Conservation (phyloP, 2,113 vertebrate species). For the Dicaeum eximium region DNA sequence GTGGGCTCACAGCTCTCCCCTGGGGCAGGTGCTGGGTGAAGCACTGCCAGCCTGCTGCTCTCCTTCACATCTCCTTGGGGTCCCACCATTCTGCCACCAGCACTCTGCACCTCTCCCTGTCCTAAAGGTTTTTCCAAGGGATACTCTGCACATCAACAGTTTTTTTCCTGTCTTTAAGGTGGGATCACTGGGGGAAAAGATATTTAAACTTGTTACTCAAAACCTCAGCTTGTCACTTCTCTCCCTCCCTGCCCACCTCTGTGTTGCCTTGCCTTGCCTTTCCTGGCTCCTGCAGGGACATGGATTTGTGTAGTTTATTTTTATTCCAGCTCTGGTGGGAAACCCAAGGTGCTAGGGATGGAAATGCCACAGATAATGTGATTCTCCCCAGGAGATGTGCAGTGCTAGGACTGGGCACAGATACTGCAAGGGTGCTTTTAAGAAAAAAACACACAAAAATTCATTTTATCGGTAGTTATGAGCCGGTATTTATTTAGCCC, state of each 20-base stretch:
- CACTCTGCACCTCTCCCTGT: not conserved
- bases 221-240: not conserved
- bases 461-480: conserved; percentile 8
- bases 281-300: not conserved
- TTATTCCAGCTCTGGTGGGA: not conserved
- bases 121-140: not conserved
- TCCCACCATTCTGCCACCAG: not conserved
- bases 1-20: not conserved
- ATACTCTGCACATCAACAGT: not conserved
- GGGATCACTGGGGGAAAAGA: not conserved
- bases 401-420: not conserved
- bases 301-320: not conserved
- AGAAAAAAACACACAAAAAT: not conserved
- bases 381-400: not conserved
- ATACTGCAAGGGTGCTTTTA: not conserved
- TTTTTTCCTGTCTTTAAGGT: not conserved
- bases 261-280: not conserved
- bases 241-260: not conserved
- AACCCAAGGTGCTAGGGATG: not conserved
- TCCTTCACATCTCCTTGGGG: not conserved
- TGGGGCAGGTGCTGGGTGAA: not conserved
- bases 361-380: not conserved
- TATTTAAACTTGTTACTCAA: not conserved
- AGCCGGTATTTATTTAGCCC: conserved; percentile 15
- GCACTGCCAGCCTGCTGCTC: not conserved